These are phyloP conservation scores for Copidosoma aretas DNA, from an alignment of 2,888 invertebrate genomes.

Conservation along the genomic window DNA sequence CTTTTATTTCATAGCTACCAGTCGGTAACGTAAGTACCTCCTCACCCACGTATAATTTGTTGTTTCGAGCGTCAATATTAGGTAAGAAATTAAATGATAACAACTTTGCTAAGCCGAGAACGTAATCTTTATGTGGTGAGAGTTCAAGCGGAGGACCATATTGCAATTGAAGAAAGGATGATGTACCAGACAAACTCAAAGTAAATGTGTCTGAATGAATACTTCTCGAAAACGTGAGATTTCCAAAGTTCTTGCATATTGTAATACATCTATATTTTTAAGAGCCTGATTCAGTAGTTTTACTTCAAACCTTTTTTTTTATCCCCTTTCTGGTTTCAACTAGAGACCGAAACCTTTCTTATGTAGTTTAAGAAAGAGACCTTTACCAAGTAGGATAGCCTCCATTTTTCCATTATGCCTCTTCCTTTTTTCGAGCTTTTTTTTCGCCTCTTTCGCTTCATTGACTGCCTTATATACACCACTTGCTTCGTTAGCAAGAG, in stretches of 20 bases:
- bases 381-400: not conserved
- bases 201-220: conserved; percentile 42
- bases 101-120: conserved; percentile 29
- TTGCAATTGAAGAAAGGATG: conserved; percentile 44
- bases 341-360: not conserved
- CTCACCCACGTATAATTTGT: conserved; percentile 23
- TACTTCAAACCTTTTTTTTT: no score
- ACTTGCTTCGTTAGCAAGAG: not conserved
- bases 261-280: no score
- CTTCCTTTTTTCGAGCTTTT: not conserved
- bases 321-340: not conserved
- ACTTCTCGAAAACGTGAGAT: no score
- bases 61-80: conserved; percentile 30
- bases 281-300: no score
- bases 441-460: not conserved
- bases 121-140: conserved; percentile 26
- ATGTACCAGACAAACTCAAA: not conserved
- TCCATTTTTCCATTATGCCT: not conserved
- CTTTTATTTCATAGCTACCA: conserved; percentile 37
- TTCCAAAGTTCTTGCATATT: no score
- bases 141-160: conserved; percentile 49
- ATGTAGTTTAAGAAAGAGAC: not conserved
- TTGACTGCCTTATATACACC: not conserved
- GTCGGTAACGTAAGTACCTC: conserved; percentile 20
- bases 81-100: conserved; percentile 36